Evolutionary conservation across 2,888 invertebrate genomes (phyloP), one percentile per base, ranked within the genome.

Genomic region (Plemyria rubiginata): DNA sequence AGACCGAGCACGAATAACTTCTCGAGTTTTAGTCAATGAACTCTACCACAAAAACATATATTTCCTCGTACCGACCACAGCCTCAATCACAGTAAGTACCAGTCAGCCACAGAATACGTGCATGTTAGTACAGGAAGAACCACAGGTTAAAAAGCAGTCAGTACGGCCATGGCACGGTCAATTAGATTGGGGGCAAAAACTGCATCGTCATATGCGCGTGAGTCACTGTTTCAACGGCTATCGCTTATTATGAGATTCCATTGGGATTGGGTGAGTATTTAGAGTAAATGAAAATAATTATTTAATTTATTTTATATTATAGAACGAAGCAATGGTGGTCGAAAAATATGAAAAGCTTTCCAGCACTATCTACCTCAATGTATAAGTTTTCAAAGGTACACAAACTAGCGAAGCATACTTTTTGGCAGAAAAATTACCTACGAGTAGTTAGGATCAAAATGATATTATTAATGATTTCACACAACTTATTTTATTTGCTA

Each of bases 141-240:
- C 15, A 13, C 13, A 43, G 58, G 45, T 43, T 51, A 48, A 12
- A 12, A 13, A 22, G n/a, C 45, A 54, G 58, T 36, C 45, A 54
- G 57, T 59, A 63, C 4, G 54, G 62, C 65, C 68, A 68, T 61
- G 58, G 60, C 65, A 70, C 66, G 72, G 49, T 61, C 70, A 72
- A 73, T 73, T 73, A 73, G 64, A 49, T 64, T 60, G 61, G 29
- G 58, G 46, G 64, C 61, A 68, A 72, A 73, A 74, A 71, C 51
- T 52, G 72, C 68, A 41, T 50, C 59, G 68, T 74, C 70, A 74
- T 60, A 63, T 67, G 68, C 71, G 70, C 70, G 54, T 60, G 60
- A 60, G 51, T 61, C 57, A 60, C 38, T 46, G 32, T 60, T 54
- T 41, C 32, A 52, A 54, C 36, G 46, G 64, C 55, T 51, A 29